phyloP scores from a whole-genome alignment of 1,140 invertebrate species.

The Hypothenemus hampei region DNA sequence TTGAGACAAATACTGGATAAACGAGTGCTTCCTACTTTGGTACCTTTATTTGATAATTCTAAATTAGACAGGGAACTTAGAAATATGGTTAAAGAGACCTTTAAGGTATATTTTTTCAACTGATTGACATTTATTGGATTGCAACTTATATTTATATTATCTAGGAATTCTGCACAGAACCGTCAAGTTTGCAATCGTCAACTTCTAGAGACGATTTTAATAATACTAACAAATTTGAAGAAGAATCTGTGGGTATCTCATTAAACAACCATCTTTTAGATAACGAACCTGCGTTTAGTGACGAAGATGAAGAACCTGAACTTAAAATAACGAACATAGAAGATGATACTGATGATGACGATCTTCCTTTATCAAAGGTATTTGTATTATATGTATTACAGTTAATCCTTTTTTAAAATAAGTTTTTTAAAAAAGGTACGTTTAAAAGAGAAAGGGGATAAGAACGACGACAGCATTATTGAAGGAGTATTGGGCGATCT shows the following conservation, averaged over 20 bases:
- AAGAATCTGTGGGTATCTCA: slow-evolving; percentile 44
- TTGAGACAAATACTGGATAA: slow-evolving; percentile 91
- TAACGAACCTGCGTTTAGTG: slow-evolving; percentile 71
- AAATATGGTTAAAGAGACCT: slow-evolving; percentile 80
- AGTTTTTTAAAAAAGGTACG: slow-evolving; percentile 47
- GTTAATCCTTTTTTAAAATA: neutral
- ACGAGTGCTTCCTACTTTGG: slow-evolving; percentile 81
- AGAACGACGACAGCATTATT: slow-evolving; percentile 43
- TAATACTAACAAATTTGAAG: slow-evolving; percentile 55
- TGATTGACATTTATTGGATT: neutral
- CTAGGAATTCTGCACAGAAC: slow-evolving; percentile 54
- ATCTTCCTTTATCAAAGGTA: slow-evolving; percentile 70
- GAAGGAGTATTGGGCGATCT: slow-evolving; percentile 38
- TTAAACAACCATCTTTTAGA: slow-evolving; percentile 44
- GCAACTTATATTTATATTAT: neutral
- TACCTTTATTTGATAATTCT: slow-evolving; percentile 87
- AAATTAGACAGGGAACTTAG: slow-evolving; percentile 88
- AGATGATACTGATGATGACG: slow-evolving; percentile 83
- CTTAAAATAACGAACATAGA: slow-evolving; percentile 50
- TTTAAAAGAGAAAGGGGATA: slow-evolving; percentile 47
- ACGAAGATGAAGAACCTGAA: slow-evolving; percentile 67
- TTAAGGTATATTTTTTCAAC: slow-evolving; percentile 49
- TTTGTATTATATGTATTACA: neutral
- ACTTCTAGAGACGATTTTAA: slow-evolving; percentile 47
- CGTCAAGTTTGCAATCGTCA: slow-evolving; percentile 60